Base-by-base conservation (phyloP, 2,113 vertebrate genomes). In the Hippoglossus stenolepis region DNA sequence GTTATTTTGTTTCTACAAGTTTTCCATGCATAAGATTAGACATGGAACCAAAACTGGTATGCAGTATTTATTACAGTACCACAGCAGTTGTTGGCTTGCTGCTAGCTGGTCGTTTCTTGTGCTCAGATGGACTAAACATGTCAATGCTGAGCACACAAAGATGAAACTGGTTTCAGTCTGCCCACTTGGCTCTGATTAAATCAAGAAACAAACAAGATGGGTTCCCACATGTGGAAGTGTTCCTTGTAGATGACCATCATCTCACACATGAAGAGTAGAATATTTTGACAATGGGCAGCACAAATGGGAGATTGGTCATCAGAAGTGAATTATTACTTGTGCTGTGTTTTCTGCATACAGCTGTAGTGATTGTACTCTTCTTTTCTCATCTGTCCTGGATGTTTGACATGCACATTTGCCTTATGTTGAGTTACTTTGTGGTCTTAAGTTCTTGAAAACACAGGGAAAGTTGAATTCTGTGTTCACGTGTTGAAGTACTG, bases 401-500 rank as follows among this genome's bases (percentile, higher is more conserved):
- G 53, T 69, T 56, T 89, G 68, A 82, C 81, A 75, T 75, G 75
- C 53, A 67, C 82, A 69, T 88, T 87, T 89, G 90, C 92, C 90
- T 90, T 93, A 88, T 92, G 89, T 90, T 80, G 61, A 67, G 82
- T 64, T 88, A 58, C 84, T 92, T 87, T 80, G 87, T 93, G 85
- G 80, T 91, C 74, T 86, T 76, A 77, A 77, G 65, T 84, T 84
- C 17, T 85, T 85, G n/a, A 79, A 82, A 87, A 75, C 79, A 77
- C 89, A 86, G 89, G 87, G 82, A 73, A 83, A 66, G 70, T 83
- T 77, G 5, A 82, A 43, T 73, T 88, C 61, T 85, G 77, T 91
- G 82, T 85, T 86, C 43, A 54, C 75, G 65, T 90, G 89, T 89
- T 81, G 65, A 87, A 80, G 59, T 84, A 80, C 75, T 88, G 90